Evolutionary conservation across 1,140 invertebrate species (phyloP).

Genomic region (Stegodyphus mimosarum): DNA sequence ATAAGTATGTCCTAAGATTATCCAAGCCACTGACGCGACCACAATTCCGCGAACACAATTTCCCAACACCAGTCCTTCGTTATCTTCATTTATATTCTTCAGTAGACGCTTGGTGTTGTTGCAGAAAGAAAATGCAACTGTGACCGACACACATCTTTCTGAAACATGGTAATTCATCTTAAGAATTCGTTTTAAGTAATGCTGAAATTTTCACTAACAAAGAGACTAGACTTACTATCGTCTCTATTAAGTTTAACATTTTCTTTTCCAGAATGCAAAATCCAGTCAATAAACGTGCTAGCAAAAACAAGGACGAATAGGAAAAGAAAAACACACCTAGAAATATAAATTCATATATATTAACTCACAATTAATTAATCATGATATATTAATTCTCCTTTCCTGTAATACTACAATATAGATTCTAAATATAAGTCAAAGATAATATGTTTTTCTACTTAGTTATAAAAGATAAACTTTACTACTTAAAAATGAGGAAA

Average conservation of each 20-base stretch:
- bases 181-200: background rate
- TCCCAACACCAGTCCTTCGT: conserved; percentile 8
- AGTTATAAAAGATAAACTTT: too few relatives aligned
- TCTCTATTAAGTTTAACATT: background rate
- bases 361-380: too few relatives aligned
- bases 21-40: conserved; percentile 22
- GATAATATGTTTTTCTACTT: too few relatives aligned
- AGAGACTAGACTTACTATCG: conserved; percentile 21
- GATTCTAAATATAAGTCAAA: too few relatives aligned
- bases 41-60: conserved; percentile 24
- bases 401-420: too few relatives aligned
- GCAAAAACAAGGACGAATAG: conserved; percentile 4
- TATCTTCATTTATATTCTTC: conserved; percentile 45
- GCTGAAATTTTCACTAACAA: background rate
- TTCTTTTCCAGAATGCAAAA: conserved; percentile 6
- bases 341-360: too few relatives aligned
- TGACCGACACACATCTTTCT: conserved; percentile 34
- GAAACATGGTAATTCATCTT: background rate
- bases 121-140: conserved; percentile 25
- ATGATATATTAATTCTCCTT: too few relatives aligned
- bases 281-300: conserved; percentile 43
- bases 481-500: too few relatives aligned
- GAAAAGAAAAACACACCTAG: conserved; percentile 15
- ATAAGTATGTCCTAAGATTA: conserved; percentile 38
- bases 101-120: conserved; percentile 25